phyloP scores from a whole-genome alignment of 2,888 invertebrate genomes.

The Beris morrisii region DNA sequence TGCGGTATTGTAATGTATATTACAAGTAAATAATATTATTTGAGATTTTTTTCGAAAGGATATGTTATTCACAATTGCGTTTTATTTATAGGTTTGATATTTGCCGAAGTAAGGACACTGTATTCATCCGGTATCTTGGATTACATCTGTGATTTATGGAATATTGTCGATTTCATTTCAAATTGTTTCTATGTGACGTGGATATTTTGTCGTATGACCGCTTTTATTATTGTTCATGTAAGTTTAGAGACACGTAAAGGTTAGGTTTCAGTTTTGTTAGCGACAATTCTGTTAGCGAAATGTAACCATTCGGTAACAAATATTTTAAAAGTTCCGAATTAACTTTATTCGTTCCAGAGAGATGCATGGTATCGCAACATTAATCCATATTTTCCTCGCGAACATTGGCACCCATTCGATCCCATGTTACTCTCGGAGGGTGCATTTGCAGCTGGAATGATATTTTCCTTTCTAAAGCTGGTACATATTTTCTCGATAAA shows the following conservation, averaged over 20 bases:
- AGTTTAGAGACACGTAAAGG: constrained; percentile 41
- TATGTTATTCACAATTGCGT: not conserved
- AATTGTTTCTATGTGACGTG: constrained; percentile 95
- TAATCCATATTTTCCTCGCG: constrained; percentile 84
- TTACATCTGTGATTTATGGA: constrained; percentile 95
- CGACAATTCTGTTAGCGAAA: not conserved
- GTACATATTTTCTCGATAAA: constrained; percentile 97
- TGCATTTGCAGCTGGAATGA: constrained; percentile 96
- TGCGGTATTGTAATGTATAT: constrained; percentile 85
- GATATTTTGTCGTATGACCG: constrained; percentile 82
- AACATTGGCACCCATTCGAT: constrained; percentile 93
- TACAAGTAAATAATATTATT: constrained; percentile 65
- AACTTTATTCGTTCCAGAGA: constrained; percentile 56
- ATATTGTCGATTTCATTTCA: constrained; percentile 96
- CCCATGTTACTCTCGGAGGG: constrained; percentile 91
- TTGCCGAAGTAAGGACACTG: constrained; percentile 88
- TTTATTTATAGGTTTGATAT: constrained; percentile 75
- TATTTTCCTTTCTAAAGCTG: constrained; percentile 91
- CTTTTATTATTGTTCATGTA: constrained; percentile 90
- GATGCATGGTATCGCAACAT: constrained; percentile 67
- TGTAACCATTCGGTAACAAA: not conserved
- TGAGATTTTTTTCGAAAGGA: not conserved
- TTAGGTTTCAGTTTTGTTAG: no score
- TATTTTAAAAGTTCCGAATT: not conserved
- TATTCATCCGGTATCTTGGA: constrained; percentile 90